Base-by-base conservation (phyloP, 2,113 vertebrate genomes). In the Anhinga anhinga region DNA sequence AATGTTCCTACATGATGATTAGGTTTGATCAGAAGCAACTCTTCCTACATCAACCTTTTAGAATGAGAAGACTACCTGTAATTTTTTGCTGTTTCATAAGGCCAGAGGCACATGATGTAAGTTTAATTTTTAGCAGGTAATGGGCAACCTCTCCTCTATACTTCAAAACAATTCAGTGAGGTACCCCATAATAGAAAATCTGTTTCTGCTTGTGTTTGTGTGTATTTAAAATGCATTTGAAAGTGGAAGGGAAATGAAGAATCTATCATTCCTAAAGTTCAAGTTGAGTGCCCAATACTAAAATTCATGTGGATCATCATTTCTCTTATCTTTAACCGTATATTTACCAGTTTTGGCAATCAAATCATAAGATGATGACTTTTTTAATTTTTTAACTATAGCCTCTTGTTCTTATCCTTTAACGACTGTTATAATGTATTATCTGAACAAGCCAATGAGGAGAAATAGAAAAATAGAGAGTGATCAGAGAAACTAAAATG, bases 1-100 rank as follows among this genome's bases (percentile, higher is more conserved):
- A 96, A 78, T 95, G 17, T n/a, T 97, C 44, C 82, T 72, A 18
- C 50, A 40, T 96, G 45, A 84, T 86, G 49, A 72, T 96, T 95
- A 95, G 15, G 15, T 84, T 90, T 93, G 88, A 96, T 91, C 30
- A 36, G 47, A 66, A 84, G 20, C 40, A 90, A 50, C 40, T 94
- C 73, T 84, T 81, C 44, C 70, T 93, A 38, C 79, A 94, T 91
- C 45, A 85, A 9, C 42, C 40, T 32, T 85, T 58, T 59, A 50
- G 26, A 94, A 72, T 58, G 26, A 76, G 61, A 65, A 93, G 71
- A 45, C 30, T 50, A 23, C 53, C 16, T 90, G 27, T 42, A 14
- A 27, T 52, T 71, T 81, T 83, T 72, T 87, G 21, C 61, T 79
- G 5, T 76, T 88, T 70, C 3, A 1, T 62, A 70, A 77, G 23